These are phyloP conservation scores for Conops quadrifasciatus DNA, from an alignment of 2,888 invertebrate genomes.

Conservation along the genomic window DNA sequence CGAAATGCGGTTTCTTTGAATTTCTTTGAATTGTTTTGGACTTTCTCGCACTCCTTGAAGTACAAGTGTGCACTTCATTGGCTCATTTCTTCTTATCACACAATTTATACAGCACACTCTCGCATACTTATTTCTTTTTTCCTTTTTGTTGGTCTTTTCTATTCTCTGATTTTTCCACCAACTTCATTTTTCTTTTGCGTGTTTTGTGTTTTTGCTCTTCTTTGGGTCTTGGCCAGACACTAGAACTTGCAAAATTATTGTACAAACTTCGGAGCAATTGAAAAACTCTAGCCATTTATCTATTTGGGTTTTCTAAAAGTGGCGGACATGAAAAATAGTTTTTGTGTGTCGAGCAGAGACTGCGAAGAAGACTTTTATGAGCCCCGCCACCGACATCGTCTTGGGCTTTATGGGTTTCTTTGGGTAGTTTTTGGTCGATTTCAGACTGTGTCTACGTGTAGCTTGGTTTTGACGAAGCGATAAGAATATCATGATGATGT, in stretches of 20 bases:
- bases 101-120: not conserved
- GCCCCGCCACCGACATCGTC: no score
- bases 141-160: not conserved
- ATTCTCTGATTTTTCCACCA: not conserved
- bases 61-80: not conserved
- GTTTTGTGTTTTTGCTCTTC: not conserved
- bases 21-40: not conserved
- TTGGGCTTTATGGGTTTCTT: no score
- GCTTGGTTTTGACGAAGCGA: not conserved
- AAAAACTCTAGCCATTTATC: slow-evolving; percentile 51
- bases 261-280: slow-evolving; percentile 54
- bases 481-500: slow-evolving; percentile 24
- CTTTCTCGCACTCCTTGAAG: no score
- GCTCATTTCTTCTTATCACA: not conserved
- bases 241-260: slow-evolving; percentile 41
- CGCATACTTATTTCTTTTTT: not conserved
- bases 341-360: not conserved
- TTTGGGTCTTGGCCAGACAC: slow-evolving; percentile 26
- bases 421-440: no score
- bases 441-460: not conserved
- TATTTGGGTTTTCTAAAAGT: slow-evolving; percentile 42
- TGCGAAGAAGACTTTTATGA: not conserved
- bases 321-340: slow-evolving; percentile 16
- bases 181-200: not conserved
- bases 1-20: not conserved